Evolutionary conservation across 2,113 vertebrate species (phyloP), one percentile per base, ranked within the genome.

Genomic region (Cinclus cinclus): DNA sequence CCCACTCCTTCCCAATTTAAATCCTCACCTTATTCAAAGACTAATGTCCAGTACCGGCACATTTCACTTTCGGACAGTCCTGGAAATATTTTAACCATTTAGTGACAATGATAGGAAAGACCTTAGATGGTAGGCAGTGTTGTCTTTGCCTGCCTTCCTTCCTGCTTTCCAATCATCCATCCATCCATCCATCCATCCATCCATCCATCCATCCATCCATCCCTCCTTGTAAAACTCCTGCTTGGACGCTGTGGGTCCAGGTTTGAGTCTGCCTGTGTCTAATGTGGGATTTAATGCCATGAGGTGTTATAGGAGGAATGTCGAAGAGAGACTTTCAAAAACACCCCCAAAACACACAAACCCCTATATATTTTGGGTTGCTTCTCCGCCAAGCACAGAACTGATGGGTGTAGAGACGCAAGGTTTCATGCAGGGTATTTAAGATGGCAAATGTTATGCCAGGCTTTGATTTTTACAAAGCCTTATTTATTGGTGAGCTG

Each of bases 81-180:
- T 55, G 42, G 63, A 42, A 90, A 74, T 74, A 44, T 33, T 86
- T 93, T 90, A 95, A 92, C 80, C 64, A 10, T 71, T 94, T 90
- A 60, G 33, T 87, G 84, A 16, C 52, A 63, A 10, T 11, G 52
- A 33, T 52, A 39, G n/a, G 27, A n/a, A 69, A 79, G 62, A 85
- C 24, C 14, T 76, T 52, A 44, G 27, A 17, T 62, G 17, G 16
- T 39, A n/a, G 56, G 11, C 37, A 47, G 19, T 33, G 41, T 28
- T 87, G 35, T 44, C 23, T 50, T 52, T 56, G 23, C 69, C 53
- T 65, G 0, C 21, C 62, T 49, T 8, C 55, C 18, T 65, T 14
- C 55, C 30, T 28, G 23, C 35, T 27, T 7, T 20, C 47, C 47
- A 9, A 52, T 35, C 47, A 37, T 62, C n/a, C n/a, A 27, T 67